Percentiles rank a stretch among this genome's conserved stretches.
These are phyloP conservation scores for Sciaenops ocellatus DNA, from an alignment of 2,797 vertebrate genomes.

Conservation along the genomic window DNA sequence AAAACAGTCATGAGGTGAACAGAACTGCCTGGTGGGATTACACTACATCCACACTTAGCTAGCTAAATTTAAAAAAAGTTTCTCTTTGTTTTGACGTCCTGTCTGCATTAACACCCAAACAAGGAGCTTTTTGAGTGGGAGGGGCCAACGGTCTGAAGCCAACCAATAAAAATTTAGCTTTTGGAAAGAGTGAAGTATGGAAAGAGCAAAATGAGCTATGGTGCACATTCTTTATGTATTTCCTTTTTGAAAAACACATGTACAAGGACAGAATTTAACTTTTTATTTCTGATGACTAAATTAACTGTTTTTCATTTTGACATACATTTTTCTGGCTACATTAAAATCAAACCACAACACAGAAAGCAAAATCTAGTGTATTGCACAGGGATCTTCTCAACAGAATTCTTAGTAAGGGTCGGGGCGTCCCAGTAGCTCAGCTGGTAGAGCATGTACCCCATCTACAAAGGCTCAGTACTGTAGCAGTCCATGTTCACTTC, in stretches of 20 bases:
- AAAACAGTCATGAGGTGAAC: neutral
- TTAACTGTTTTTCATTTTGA: neutral
- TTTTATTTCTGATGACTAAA: neutral
- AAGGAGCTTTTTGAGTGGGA: no score
- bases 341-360: no score
- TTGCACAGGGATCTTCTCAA: neutral
- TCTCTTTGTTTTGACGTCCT: neutral
- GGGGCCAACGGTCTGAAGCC: no score
- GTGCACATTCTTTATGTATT: neutral
- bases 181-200: neutral
- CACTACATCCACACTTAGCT: neutral
- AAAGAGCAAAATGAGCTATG: no score
- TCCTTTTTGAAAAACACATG: no score
- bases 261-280: neutral
- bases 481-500: no score
- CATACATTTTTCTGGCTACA: no score
- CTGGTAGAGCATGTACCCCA: no score
- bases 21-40: neutral
- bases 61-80: neutral
- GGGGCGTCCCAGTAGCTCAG: no score
- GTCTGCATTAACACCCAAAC: neutral
- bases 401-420: neutral
- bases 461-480: no score
- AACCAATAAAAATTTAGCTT: neutral
- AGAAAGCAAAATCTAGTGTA: neutral